These are phyloP conservation scores for Enteromius mattozi DNA, from an alignment of 2,797 vertebrate genomes.

Conservation along the genomic window DNA sequence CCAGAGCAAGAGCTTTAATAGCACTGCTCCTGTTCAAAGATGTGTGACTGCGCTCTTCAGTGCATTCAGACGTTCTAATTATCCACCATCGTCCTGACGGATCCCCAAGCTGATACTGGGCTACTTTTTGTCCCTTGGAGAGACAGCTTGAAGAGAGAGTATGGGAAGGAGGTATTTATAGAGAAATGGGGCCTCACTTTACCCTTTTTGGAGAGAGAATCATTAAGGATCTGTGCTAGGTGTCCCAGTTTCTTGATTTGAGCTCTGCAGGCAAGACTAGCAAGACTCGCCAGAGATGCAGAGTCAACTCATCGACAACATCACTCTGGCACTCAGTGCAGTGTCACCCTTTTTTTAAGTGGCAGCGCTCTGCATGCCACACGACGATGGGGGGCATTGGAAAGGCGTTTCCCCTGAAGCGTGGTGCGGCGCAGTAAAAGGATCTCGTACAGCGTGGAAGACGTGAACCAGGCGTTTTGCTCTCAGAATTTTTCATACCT, in stretches of 20 bases:
- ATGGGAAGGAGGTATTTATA: conserved; percentile 84
- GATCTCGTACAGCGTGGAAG: conserved; percentile 43
- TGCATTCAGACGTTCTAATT: conserved; percentile 76
- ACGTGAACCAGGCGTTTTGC: conserved; percentile 62
- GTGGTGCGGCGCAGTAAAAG: conserved; percentile 36
- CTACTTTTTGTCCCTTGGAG: conserved; percentile 82
- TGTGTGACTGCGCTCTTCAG: conserved; percentile 56
- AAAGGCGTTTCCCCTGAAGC: conserved; percentile 29
- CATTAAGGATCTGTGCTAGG: conserved; percentile 80
- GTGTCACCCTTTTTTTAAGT: conserved; percentile 66
- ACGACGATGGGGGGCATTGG: conserved; percentile 62
- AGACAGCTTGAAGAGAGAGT: conserved; percentile 78
- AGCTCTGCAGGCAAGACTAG: conserved; percentile 76
- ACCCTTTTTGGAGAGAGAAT: conserved; percentile 84
- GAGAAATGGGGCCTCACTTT: conserved; percentile 85
- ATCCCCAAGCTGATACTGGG: conserved; percentile 81
- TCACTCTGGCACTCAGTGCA: conserved; percentile 66
- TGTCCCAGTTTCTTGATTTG: conserved; percentile 84
- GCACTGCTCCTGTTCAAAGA: conserved; percentile 69
- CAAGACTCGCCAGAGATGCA: conserved; percentile 67
- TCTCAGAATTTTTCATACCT: conserved; percentile 56
- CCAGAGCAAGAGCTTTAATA: conserved; percentile 76
- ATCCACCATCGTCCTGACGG: conserved; percentile 71
- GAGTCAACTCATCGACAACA: conserved; percentile 73
- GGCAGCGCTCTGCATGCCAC: conserved; percentile 59